Conservation (phyloP, 35 echinoderm and acorn worm species). For the Apostichopus parvimensis region DNA sequence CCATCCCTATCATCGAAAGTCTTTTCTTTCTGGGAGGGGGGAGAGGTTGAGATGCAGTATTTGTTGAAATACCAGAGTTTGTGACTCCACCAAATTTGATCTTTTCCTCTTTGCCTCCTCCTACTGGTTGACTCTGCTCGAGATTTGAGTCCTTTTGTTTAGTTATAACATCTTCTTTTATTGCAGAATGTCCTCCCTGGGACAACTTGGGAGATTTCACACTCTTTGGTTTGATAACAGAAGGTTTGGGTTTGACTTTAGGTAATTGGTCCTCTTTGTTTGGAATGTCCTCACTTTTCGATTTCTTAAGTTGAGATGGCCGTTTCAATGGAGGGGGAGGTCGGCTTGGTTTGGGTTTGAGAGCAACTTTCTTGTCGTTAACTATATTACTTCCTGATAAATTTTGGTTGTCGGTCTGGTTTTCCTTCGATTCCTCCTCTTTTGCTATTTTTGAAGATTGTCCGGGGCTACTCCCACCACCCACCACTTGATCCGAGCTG, state of each 20-base stretch:
- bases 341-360: neutral
- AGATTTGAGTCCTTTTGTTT: neutral
- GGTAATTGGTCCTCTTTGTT: neutral
- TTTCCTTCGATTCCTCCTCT: neutral
- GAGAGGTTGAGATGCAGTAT: conserved; percentile 3
- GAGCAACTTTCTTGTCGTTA: neutral
- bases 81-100: neutral
- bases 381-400: neutral
- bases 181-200: neutral
- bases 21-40: conserved; percentile 26
- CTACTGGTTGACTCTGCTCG: too few species aligned
- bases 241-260: neutral
- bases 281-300: neutral
- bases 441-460: neutral
- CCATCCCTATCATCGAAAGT: neutral
- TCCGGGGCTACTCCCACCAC: neutral
- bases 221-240: neutral
- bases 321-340: conserved; percentile 7
- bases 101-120: neutral
- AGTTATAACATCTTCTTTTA: neutral
- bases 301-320: neutral
- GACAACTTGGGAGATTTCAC: neutral
- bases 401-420: neutral
- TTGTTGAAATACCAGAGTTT: neutral
- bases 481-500: neutral